Conservation (phyloP, 2,113 vertebrate species). For the Athene noctua region DNA sequence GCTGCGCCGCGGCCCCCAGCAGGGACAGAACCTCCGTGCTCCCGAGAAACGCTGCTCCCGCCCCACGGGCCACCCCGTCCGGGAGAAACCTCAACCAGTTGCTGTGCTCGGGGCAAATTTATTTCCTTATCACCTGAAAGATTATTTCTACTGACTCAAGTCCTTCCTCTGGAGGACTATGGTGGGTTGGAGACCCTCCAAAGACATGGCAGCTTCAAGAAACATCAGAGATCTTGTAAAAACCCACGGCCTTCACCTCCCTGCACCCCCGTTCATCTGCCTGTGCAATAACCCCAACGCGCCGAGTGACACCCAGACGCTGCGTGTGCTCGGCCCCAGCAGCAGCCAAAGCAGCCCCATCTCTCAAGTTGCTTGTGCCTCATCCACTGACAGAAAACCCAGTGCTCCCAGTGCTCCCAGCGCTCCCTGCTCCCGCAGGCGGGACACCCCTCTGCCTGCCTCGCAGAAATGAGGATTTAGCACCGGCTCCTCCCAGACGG, state of each 20-base stretch:
- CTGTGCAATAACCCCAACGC: fast-evolving
- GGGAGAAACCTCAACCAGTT: background rate
- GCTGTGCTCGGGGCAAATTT: background rate
- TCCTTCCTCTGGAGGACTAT: background rate
- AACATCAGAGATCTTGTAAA: too few species aligned
- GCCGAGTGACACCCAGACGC: fast-evolving
- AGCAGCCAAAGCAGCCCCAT: background rate
- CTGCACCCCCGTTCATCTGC: fast-evolving
- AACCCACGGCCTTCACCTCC: background rate
- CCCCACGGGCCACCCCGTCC: background rate
- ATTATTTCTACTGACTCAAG: background rate
- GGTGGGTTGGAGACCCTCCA: background rate
- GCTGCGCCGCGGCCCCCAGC: fast-evolving
- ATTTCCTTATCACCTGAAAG: background rate
- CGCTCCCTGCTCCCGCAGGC: background rate
- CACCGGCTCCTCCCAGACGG: background rate
- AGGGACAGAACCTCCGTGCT: background rate
- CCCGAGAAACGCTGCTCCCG: background rate
- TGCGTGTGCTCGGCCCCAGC: background rate
- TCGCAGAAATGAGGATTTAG: background rate
- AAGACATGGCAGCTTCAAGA: too few species aligned
- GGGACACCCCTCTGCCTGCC: background rate
- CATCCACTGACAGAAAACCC: fast-evolving
- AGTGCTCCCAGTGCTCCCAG: fast-evolving
- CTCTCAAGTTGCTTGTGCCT: background rate